A percentile compares a stretch with the other conserved stretches of the same genome.
These are phyloP conservation scores for Epinephelus moara DNA, from an alignment of 2,113 vertebrate genomes.

Conservation along the genomic window DNA sequence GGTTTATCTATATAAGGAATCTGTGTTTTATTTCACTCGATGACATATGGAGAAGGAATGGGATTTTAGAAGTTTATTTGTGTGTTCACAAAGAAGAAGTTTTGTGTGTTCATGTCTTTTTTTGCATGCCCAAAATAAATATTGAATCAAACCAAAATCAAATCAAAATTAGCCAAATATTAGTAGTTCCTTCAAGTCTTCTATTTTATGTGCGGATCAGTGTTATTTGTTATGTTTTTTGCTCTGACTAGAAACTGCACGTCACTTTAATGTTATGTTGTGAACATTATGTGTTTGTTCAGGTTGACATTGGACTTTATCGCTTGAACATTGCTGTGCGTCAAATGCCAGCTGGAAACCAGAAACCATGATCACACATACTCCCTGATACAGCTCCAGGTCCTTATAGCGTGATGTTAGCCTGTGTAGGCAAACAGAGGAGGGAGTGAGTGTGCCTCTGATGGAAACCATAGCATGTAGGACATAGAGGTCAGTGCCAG, in stretches of 20 bases:
- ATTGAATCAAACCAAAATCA: too few relatives aligned
- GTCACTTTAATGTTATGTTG: not conserved
- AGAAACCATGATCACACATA: not conserved
- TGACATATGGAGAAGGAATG: too few relatives aligned
- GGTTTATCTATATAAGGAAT: too few relatives aligned
- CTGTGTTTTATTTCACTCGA: too few relatives aligned
- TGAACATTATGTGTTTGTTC: not conserved
- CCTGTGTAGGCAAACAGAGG: not conserved
- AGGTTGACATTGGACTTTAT: slow-evolving; percentile 3
- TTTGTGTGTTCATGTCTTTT: too few relatives aligned
- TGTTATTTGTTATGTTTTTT: too few relatives aligned
- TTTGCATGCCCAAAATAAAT: too few relatives aligned
- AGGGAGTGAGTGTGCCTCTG: slow-evolving; percentile 13
- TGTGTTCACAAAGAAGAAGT: too few relatives aligned
- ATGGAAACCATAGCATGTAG: slow-evolving; percentile 49
- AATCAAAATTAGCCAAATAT: too few relatives aligned
- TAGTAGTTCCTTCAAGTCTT: too few relatives aligned
- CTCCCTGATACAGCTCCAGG: not conserved
- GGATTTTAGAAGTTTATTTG: too few relatives aligned
- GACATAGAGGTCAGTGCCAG: slow-evolving; percentile 56
- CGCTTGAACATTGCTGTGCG: not conserved
- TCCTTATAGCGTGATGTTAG: not conserved
- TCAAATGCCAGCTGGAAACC: not conserved
- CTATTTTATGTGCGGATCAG: too few relatives aligned
- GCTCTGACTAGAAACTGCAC: not conserved